Evolutionary conservation across 2,113 vertebrate genomes (phyloP).

Genomic region (Todiramphus chloris): DNA sequence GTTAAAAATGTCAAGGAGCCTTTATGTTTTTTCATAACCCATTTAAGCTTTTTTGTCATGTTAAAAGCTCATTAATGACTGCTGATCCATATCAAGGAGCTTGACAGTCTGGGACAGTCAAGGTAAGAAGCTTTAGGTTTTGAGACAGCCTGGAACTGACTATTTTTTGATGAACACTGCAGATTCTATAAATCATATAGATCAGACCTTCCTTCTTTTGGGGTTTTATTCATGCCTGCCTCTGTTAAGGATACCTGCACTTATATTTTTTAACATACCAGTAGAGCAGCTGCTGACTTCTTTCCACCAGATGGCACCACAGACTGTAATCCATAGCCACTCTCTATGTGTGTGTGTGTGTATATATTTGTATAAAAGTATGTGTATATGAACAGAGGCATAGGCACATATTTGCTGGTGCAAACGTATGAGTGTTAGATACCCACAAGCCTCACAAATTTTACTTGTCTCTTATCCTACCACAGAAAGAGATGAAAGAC

Average conservation of each 20-base stretch:
- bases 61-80: neutral
- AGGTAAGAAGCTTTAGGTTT: neutral
- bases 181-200: neutral
- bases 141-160: neutral
- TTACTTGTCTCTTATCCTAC: neutral
- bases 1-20: neutral
- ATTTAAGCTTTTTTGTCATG: neutral
- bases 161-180: neutral
- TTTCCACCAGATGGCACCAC: conserved; percentile 79
- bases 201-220: neutral
- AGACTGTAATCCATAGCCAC: conserved; percentile 61
- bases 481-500: neutral
- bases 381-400: neutral
- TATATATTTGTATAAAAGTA: neutral
- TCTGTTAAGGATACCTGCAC: neutral
- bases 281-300: conserved; percentile 22
- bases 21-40: neutral
- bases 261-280: neutral
- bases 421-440: neutral
- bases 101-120: neutral
- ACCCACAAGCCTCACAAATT: neutral
- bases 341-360: neutral
- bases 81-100: neutral
- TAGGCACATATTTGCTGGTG: neutral
- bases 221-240: neutral